Evolutionary conservation across 1,140 invertebrate species (phyloP).

Genomic region (Scaptomyza graminum): DNA sequence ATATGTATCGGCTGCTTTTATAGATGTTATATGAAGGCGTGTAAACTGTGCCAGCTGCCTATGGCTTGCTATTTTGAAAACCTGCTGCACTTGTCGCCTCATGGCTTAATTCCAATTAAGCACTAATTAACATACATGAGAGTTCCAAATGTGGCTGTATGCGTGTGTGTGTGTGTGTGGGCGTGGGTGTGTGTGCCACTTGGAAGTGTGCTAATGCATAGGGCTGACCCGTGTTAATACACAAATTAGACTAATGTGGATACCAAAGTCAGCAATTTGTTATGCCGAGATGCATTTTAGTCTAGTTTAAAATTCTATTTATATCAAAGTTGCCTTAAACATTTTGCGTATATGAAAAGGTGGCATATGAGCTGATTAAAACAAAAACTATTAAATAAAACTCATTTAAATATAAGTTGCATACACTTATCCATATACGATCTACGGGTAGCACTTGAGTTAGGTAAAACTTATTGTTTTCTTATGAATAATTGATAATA

Average conservation of each 20-base stretch:
- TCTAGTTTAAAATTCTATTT: background rate
- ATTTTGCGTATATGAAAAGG: background rate
- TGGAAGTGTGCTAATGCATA: constrained; percentile 49
- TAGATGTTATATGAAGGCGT: constrained; percentile 21
- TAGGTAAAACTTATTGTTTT: too few relatives aligned
- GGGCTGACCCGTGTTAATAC: constrained; percentile 16
- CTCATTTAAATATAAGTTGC: background rate
- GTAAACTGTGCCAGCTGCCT: constrained; percentile 47
- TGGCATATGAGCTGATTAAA: too few relatives aligned
- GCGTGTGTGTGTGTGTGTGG: background rate
- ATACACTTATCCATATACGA: too few relatives aligned
- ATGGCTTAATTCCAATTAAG: constrained; percentile 56
- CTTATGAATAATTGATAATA: too few relatives aligned
- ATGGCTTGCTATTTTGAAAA: constrained; percentile 30
- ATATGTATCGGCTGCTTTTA: background rate
- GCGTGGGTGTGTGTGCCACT: constrained; percentile 22
- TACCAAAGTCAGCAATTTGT: background rate
- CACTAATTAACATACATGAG: constrained; percentile 55
- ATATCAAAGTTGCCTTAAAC: background rate
- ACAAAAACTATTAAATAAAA: background rate
- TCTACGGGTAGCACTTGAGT: too few relatives aligned
- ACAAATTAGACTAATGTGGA: constrained; percentile 13
- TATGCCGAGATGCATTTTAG: background rate
- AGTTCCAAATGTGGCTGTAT: background rate
- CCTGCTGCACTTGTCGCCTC: constrained; percentile 48